Evolutionary conservation across 2,797 vertebrate species (phyloP).

Genomic region (Paguma larvata): DNA sequence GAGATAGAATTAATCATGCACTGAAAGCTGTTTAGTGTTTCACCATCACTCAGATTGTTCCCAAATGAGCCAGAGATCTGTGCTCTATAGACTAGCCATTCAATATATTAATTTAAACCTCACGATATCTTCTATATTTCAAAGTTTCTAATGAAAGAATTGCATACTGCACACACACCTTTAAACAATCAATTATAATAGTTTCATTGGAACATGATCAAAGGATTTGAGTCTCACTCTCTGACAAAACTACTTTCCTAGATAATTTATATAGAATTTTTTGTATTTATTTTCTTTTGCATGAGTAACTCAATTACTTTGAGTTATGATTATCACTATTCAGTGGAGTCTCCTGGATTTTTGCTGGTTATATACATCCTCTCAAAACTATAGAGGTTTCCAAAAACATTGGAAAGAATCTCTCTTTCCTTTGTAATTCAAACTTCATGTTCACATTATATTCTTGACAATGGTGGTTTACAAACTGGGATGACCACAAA

Average conservation of each 20-base stretch:
- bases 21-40: constrained; percentile 65
- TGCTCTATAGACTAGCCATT: constrained; percentile 47
- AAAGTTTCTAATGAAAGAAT: constrained; percentile 53
- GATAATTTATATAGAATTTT: not conserved
- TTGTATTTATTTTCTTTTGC: not conserved
- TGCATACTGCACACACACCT: constrained; percentile 56
- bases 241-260: not conserved
- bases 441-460: not conserved
- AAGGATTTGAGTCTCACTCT: constrained; percentile 26
- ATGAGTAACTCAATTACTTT: not conserved
- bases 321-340: constrained; percentile 27
- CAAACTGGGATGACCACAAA: not conserved
- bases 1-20: not conserved
- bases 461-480: not conserved
- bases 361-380: not conserved
- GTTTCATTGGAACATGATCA: constrained; percentile 19
- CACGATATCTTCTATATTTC: constrained; percentile 10
- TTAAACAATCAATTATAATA: constrained; percentile 32
- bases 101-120: constrained; percentile 64
- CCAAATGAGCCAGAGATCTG: constrained; percentile 59
- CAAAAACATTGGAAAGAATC: not conserved
- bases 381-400: not conserved
- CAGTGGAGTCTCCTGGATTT: not conserved
- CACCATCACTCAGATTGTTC: constrained; percentile 52
- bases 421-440: not conserved